These are phyloP conservation scores for Encarsia formosa DNA, from an alignment of 2,888 invertebrate genomes.

Conservation along the genomic window DNA sequence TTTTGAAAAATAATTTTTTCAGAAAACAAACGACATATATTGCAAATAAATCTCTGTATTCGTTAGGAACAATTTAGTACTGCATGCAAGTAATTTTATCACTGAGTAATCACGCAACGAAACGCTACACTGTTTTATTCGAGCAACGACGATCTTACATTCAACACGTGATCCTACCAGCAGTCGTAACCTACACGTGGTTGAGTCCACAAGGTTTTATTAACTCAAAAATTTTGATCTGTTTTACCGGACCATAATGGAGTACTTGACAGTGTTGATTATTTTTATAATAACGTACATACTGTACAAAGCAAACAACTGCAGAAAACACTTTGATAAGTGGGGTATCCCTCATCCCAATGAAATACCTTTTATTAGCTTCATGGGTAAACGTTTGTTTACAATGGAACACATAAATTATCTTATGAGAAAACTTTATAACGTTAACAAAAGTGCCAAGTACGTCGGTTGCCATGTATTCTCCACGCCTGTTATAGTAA, in stretches of 20 bases:
- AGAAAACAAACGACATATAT: too few relatives aligned
- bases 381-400: background rate
- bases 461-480: slow-evolving; percentile 34
- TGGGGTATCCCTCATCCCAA: background rate
- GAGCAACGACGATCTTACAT: too few relatives aligned
- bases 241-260: background rate
- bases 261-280: background rate
- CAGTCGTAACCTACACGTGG: too few relatives aligned
- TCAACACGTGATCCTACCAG: too few relatives aligned
- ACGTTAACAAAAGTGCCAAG: slow-evolving; percentile 22
- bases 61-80: too few relatives aligned
- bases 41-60: too few relatives aligned
- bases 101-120: too few relatives aligned
- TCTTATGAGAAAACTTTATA: slow-evolving; percentile 3
- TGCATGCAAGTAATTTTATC: too few relatives aligned
- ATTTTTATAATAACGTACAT: background rate
- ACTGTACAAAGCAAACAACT: background rate
- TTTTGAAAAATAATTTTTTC: too few relatives aligned
- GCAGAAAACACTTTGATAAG: background rate
- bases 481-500: slow-evolving; percentile 30
- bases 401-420: slow-evolving; percentile 13
- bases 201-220: background rate
- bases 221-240: background rate
- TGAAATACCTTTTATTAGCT: background rate
- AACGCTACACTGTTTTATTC: too few relatives aligned